A percentile compares a stretch with the other conserved stretches of the same genome.
These are phyloP conservation scores for Polydrusus cervinus DNA, from an alignment of 2,888 invertebrate genomes.

Conservation along the genomic window DNA sequence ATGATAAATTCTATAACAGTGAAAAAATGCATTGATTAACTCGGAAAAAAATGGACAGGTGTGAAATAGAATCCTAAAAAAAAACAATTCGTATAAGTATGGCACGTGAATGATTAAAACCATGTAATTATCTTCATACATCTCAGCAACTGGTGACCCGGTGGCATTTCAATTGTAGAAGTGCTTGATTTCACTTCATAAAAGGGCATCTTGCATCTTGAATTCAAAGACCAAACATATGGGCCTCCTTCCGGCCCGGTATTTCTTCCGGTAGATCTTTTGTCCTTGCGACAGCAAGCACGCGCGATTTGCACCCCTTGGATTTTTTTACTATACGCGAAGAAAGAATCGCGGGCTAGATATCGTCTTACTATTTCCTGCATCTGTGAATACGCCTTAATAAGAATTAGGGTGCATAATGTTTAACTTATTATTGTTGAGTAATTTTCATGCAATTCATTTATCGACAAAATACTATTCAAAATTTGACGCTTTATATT, in stretches of 20 bases:
- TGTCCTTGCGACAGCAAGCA: slow-evolving; percentile 57
- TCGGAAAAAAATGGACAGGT: no score
- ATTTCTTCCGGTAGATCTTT: slow-evolving; percentile 60
- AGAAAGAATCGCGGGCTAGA: slow-evolving; percentile 40
- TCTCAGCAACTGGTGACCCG: slow-evolving; percentile 10
- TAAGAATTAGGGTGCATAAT: slow-evolving; percentile 15
- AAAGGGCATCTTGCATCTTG: slow-evolving; percentile 54
- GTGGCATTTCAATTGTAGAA: slow-evolving; percentile 52
- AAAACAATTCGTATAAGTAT: slow-evolving; percentile 11
- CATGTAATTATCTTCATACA: slow-evolving; percentile 27
- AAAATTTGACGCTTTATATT: no score
- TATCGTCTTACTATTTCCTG: slow-evolving; percentile 54
- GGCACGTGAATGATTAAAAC: slow-evolving; percentile 33
- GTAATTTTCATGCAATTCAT: not conserved
- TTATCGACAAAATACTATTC: no score
- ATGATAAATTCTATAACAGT: no score
- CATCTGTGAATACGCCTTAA: slow-evolving; percentile 47
- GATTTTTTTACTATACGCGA: slow-evolving; percentile 35
- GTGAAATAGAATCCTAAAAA: not conserved
- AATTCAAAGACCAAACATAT: slow-evolving; percentile 58
- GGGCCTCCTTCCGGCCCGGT: slow-evolving; percentile 62
- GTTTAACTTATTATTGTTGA: slow-evolving; percentile 1
- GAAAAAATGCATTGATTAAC: no score
- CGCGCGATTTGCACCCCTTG: slow-evolving; percentile 55
- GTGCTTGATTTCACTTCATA: slow-evolving; percentile 57